A percentile compares a stretch with the other conserved stretches of the same genome.
Conservation (phyloP, 2,888 invertebrate species). For the Scaptomyza reducta region DNA sequence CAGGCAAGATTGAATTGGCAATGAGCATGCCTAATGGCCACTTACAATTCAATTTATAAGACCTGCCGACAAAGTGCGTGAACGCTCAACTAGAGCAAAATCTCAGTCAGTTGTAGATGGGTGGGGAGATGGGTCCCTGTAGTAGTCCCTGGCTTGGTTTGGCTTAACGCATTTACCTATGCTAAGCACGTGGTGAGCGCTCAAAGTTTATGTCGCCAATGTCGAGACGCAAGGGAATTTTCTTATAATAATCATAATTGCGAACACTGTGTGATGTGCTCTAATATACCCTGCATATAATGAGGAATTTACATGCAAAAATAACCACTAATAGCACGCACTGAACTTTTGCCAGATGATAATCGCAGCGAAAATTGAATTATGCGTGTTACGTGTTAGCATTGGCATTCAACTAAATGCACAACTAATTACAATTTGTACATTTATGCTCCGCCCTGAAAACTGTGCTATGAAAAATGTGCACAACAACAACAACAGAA, state of each 20-base stretch:
- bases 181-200: slow-evolving; percentile 63
- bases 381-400: slow-evolving; percentile 13
- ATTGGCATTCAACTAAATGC: slow-evolving; percentile 18
- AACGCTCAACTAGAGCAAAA: slow-evolving; percentile 23
- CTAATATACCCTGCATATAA: slow-evolving; percentile 8
- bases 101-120: slow-evolving; percentile 8
- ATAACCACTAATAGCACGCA: background rate
- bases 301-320: no score
- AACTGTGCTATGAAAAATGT: slow-evolving; percentile 46
- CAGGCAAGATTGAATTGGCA: slow-evolving; percentile 48
- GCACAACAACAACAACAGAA: slow-evolving; percentile 22
- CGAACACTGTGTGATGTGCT: background rate
- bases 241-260: slow-evolving; percentile 49
- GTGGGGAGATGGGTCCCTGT: background rate
- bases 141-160: background rate
- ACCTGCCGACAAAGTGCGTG: slow-evolving; percentile 12
- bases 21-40: slow-evolving; percentile 53
- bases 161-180: slow-evolving; percentile 59
- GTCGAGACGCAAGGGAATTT: slow-evolving; percentile 49
- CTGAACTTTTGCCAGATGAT: slow-evolving; percentile 2
- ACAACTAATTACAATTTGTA: slow-evolving; percentile 44
- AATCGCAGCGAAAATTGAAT: slow-evolving; percentile 25
- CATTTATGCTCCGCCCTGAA: slow-evolving; percentile 33
- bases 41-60: slow-evolving; percentile 68
- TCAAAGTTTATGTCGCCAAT: slow-evolving; percentile 48